Evolutionary conservation across 2,797 vertebrate genomes (phyloP).

Genomic region (Pelochelys cantorii): DNA sequence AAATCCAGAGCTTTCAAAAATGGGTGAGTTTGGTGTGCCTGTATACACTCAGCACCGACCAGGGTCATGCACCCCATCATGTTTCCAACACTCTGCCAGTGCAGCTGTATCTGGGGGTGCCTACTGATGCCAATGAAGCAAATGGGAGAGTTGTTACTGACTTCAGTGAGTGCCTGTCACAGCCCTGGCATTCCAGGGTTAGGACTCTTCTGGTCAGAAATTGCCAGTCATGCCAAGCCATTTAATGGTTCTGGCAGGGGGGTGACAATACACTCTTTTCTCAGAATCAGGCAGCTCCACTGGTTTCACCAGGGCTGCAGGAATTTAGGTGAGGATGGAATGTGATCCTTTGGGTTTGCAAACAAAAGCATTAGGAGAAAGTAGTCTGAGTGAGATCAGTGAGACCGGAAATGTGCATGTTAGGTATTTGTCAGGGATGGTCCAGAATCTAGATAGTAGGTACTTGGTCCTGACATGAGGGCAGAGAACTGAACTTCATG

Average conservation of each 20-base stretch:
- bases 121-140: background rate
- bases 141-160: background rate
- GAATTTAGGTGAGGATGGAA: background rate
- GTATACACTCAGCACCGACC: background rate
- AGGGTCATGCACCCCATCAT: background rate
- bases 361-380: background rate
- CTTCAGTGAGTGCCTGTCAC: background rate
- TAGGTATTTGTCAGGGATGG: no score
- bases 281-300: background rate
- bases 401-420: background rate
- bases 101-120: background rate
- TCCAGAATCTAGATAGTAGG: no score
- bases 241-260: slow-evolving; percentile 19
- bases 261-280: background rate
- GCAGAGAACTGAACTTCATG: no score
- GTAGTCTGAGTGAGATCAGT: background rate
- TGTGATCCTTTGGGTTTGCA: background rate
- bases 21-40: background rate
- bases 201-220: background rate
- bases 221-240: background rate
- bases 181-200: rapidly evolving
- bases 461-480: no score
- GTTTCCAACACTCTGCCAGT: background rate
- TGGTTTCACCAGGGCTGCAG: background rate
- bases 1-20: background rate